These are phyloP conservation scores for Drosophila orena DNA, from an alignment of 1,140 invertebrate genomes.

Conservation along the genomic window DNA sequence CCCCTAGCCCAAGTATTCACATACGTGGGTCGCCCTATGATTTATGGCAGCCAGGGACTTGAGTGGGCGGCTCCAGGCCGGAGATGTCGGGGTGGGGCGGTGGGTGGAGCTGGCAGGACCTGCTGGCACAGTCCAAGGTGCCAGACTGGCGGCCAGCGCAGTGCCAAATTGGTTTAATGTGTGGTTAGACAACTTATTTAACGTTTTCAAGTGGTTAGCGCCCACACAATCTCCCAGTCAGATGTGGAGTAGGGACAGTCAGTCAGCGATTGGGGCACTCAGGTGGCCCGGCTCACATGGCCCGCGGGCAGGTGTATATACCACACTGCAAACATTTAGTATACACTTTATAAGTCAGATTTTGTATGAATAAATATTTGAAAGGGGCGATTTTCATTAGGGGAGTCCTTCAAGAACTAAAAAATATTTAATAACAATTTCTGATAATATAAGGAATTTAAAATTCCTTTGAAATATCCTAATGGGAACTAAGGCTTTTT, in stretches of 20 bases:
- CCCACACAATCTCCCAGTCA: constrained; percentile 30
- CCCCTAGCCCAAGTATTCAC: constrained; percentile 80
- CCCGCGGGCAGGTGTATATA: constrained; percentile 9
- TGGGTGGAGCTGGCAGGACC: constrained; percentile 11
- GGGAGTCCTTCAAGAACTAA: too few species aligned
- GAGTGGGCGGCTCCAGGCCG: constrained; percentile 31
- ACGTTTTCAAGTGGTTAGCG: constrained; percentile 80
- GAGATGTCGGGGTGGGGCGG: constrained; percentile 1
- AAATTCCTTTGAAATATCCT: neutral
- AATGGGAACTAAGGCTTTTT: neutral
- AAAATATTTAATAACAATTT: too few species aligned
- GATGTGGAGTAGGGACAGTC: constrained; percentile 50
- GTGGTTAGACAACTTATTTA: constrained; percentile 83
- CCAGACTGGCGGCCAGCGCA: constrained; percentile 67
- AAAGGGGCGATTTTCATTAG: too few species aligned
- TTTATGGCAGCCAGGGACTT: constrained; percentile 68
- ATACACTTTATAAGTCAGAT: neutral
- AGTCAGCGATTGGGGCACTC: constrained; percentile 43
- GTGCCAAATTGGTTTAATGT: constrained; percentile 82
- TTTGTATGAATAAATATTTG: neutral
- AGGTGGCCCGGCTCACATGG: constrained; percentile 55
- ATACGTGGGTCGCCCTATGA: constrained; percentile 77
- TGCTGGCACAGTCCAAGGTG: constrained; percentile 53
- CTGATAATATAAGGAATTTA: too few species aligned
- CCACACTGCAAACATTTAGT: neutral